These are phyloP conservation scores for Anagrus nilaparvatae DNA, from an alignment of 1,140 invertebrate genomes.

Conservation along the genomic window DNA sequence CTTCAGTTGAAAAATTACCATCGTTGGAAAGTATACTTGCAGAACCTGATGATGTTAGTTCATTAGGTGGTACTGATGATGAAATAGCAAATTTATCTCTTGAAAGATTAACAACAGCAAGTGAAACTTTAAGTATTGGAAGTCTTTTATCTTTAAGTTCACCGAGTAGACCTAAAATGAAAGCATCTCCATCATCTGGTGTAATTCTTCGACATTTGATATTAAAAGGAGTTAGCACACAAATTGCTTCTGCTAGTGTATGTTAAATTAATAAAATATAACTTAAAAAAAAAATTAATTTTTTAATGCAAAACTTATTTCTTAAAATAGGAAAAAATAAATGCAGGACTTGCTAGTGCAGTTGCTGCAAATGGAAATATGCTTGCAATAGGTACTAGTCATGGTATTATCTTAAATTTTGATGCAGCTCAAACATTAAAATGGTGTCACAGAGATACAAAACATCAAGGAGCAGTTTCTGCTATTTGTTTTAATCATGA, in stretches of 20 bases:
- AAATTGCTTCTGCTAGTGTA: conserved; percentile 71
- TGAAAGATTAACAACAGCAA: conserved; percentile 33
- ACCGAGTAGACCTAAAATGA: conserved; percentile 35
- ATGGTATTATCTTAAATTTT: conserved; percentile 84
- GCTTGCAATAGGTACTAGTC: conserved; percentile 85
- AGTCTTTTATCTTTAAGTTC: conserved; percentile 38
- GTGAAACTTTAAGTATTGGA: conserved; percentile 36
- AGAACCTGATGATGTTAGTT: conserved; percentile 55
- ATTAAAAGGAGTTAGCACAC: conserved; percentile 75
- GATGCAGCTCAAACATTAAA: conserved; percentile 73
- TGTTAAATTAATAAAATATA: conserved; percentile 21
- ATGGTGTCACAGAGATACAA: conserved; percentile 69
- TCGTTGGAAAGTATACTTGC: conserved; percentile 78
- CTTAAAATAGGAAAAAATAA: conserved; percentile 63
- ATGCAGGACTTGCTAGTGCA: conserved; percentile 79
- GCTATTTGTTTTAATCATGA: conserved; percentile 80
- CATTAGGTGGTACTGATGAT: conserved; percentile 49
- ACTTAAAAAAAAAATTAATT: not conserved
- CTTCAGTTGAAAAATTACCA: conserved; percentile 63
- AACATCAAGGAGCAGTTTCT: conserved; percentile 73
- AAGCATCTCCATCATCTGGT: conserved; percentile 46
- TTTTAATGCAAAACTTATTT: conserved; percentile 2
- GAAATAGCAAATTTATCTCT: conserved; percentile 24
- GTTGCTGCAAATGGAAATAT: conserved; percentile 65
- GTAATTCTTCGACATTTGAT: conserved; percentile 72